Percentiles rank a stretch among this genome's conserved stretches.
Conservation (phyloP, 2,888 invertebrate species). For the Phyllotreta cruciferae region DNA sequence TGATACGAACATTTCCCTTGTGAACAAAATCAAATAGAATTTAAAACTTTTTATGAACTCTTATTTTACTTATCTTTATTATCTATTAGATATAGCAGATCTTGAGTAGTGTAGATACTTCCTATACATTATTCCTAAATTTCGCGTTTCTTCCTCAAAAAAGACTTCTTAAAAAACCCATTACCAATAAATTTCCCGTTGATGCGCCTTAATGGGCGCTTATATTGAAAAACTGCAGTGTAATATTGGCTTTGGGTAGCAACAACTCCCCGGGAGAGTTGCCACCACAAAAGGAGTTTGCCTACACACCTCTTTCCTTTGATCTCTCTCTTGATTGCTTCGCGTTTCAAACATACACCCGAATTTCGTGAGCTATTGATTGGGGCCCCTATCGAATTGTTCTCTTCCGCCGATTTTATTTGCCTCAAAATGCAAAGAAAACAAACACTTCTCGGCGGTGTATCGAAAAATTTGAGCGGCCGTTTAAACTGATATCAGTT, state of each 20-base stretch:
- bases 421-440: neutral
- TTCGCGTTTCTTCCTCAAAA: conserved; percentile 3
- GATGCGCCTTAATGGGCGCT: conserved; percentile 24
- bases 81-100: no score
- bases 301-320: conserved; percentile 55
- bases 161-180: conserved; percentile 15
- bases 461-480: no score
- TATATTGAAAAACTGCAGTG: conserved; percentile 40
- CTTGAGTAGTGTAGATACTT: no score
- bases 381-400: conserved; percentile 11
- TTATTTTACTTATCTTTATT: no score
- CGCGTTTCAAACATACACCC: conserved; percentile 21
- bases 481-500: no score
- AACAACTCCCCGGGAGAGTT: conserved; percentile 45
- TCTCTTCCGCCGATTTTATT: conserved; percentile 15
- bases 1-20: no score
- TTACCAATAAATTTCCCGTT: conserved; percentile 13
- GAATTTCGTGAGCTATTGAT: conserved; percentile 11
- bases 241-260: conserved; percentile 40
- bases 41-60: no score
- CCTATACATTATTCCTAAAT: no score
- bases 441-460: no score
- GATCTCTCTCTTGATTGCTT: conserved; percentile 52
- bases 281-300: conserved; percentile 51
- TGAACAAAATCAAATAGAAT: no score